Evolutionary conservation across 2,888 invertebrate species (phyloP), one percentile per base, ranked within the genome.

Genomic region (Venusia cambrica): DNA sequence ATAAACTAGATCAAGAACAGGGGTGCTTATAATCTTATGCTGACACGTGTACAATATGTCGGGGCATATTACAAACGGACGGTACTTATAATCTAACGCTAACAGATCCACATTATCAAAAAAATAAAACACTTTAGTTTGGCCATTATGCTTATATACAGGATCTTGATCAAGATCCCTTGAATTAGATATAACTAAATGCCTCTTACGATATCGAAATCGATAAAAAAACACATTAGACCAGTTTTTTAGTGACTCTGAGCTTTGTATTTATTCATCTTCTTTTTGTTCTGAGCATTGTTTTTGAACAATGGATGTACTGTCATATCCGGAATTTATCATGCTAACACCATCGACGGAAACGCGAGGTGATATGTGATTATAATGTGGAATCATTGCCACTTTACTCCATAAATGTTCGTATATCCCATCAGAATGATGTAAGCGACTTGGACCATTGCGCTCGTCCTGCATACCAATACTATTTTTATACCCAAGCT

Each of bases 331-430:
- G 77, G 78, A 75, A 73, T 79, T 81, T 77, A 80, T 84, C 73
- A 85, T 83, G 81, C 85, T 73, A 75, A 68, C 81, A 73, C 81
- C 85, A 85, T 84, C 81, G 61, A 63, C 84, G 85, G 85, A 85
- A 79, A 84, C 55, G 75, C 59, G 63, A 62, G 64, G 69, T 67
- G 75, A 76, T 84, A 85, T 78, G 85, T 59, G 78, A 77, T 80
- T 81, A 79, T 85, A 85, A 85, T 85, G 65, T 73, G 72, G 62
- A 69, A 73, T 80, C 75, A 84, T 75, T 53, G 77, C 64, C 66
- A 67, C 75, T 79, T 80, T 76, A 73, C 76, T 62, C 65, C 48
- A 63, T 74, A 73, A 78, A 69, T 68, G 69, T 72, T 64, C 61
- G 66, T 71, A 71, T 62, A 61, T 60, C 42, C 58, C 56, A 72